Evolutionary conservation across 2,797 vertebrate genomes (phyloP).

Genomic region (Orestias chungarensis): DNA sequence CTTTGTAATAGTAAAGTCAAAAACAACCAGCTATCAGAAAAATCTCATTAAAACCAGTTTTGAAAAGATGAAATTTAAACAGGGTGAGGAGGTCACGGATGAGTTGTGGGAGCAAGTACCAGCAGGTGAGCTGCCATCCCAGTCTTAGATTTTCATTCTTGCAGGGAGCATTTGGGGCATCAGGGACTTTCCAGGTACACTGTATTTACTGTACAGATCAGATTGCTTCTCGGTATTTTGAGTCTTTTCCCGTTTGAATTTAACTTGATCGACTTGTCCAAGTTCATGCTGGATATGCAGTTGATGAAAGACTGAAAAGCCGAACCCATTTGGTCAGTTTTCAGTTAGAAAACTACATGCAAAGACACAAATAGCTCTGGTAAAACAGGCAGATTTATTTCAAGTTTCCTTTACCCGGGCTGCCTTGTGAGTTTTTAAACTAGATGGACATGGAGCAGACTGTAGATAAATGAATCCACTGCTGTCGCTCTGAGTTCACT

Average conservation of each 20-base stretch:
- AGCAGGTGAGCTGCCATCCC: no score
- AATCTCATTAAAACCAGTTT: no score
- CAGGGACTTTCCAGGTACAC: no score
- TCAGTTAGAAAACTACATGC: neutral
- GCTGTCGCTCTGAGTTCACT: neutral
- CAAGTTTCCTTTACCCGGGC: neutral
- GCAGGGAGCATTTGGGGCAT: no score
- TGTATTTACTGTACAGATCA: neutral
- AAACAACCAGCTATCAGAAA: no score
- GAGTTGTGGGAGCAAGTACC: no score
- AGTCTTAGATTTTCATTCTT: no score
- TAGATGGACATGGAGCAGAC: neutral
- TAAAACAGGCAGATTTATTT: no score
- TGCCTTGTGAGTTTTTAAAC: conserved; percentile 2
- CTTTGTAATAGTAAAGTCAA: no score
- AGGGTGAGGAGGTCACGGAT: no score
- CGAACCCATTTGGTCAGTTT: neutral
- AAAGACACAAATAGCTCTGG: neutral
- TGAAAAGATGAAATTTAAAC: no score
- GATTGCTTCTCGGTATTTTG: neutral
- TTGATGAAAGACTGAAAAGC: neutral
- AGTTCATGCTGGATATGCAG: neutral
- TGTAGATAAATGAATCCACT: neutral
- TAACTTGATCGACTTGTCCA: neutral
- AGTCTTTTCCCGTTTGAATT: neutral